These are phyloP conservation scores for Adelges cooleyi DNA, from an alignment of 1,140 invertebrate genomes.

Conservation along the genomic window DNA sequence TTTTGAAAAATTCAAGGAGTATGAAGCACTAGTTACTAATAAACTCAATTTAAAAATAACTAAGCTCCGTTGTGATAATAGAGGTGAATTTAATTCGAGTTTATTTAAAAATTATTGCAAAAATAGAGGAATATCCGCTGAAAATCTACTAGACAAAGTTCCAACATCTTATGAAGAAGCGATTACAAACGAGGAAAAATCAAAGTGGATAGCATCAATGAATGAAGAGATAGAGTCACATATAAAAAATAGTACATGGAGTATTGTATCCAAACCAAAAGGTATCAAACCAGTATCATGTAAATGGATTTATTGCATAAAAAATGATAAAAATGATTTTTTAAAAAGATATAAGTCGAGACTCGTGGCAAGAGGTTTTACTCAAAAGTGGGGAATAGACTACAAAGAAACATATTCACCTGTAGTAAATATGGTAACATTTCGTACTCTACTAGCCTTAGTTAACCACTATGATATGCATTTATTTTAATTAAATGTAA, in stretches of 20 bases:
- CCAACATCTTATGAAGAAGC: too few species aligned
- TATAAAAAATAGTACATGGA: slow-evolving; percentile 37
- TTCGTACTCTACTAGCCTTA: slow-evolving; percentile 37
- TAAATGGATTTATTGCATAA: slow-evolving; percentile 39
- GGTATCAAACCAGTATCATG: slow-evolving; percentile 33
- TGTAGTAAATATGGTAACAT: slow-evolving; percentile 35
- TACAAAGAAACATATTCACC: slow-evolving; percentile 38
- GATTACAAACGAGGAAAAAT: too few species aligned
- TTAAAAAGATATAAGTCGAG: slow-evolving; percentile 3
- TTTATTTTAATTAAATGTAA: too few species aligned
- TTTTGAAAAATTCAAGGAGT: too few species aligned
- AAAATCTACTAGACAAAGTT: too few species aligned
- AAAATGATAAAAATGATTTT: slow-evolving; percentile 33
- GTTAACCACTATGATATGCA: too few species aligned
- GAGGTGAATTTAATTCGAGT: too few species aligned
- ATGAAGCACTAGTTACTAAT: too few species aligned
- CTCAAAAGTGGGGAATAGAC: slow-evolving; percentile 32
- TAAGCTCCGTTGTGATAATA: too few species aligned
- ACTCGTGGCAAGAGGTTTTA: background rate
- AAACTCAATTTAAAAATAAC: too few species aligned
- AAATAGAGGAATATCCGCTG: too few species aligned
- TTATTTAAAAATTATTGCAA: too few species aligned
- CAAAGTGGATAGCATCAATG: slow-evolving; percentile 35
- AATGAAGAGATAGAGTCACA: slow-evolving; percentile 35
- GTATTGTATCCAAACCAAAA: slow-evolving; percentile 31